These are phyloP conservation scores for Montipora sp. DNA, from an alignment of 64 coral and sea anemone genomes.

Conservation along the genomic window DNA sequence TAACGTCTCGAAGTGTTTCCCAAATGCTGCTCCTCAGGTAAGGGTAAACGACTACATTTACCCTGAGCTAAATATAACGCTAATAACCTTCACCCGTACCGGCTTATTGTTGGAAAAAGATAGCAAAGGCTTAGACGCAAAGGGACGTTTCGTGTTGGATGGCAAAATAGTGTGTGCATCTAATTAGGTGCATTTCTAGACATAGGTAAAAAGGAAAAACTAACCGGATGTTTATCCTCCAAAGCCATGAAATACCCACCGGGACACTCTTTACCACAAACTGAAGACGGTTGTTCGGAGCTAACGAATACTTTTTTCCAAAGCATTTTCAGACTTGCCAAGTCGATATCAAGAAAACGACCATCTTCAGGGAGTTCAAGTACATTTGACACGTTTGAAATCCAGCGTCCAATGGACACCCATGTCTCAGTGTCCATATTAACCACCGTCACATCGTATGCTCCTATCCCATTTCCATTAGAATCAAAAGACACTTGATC, in stretches of 20 bases:
- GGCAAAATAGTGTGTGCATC: too few species aligned
- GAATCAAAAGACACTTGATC: conserved; percentile 71
- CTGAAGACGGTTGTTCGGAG: conserved; percentile 42
- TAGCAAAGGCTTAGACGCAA: too few species aligned
- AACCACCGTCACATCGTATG: conserved; percentile 79
- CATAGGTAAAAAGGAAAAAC: background rate
- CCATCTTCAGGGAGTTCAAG: conserved; percentile 29
- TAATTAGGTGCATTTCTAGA: too few species aligned
- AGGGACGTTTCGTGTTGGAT: too few species aligned
- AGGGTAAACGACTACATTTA: too few species aligned
- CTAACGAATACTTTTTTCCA: conserved; percentile 45
- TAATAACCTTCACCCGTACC: too few species aligned
- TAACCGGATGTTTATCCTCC: conserved; percentile 64
- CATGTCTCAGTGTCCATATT: conserved; percentile 69
- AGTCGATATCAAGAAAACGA: conserved; percentile 69
- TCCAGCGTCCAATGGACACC: conserved; percentile 74
- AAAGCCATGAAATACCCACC: conserved; percentile 65
- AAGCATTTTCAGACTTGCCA: conserved; percentile 37
- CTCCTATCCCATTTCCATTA: conserved; percentile 70
- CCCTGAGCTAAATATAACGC: too few species aligned
- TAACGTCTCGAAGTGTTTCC: too few species aligned
- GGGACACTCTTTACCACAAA: conserved; percentile 71
- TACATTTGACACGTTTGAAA: conserved; percentile 70
- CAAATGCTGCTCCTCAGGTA: too few species aligned
- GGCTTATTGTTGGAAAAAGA: too few species aligned